Evolutionary conservation across 2,797 vertebrate genomes (phyloP).

Genomic region (Sciurus vulgaris): DNA sequence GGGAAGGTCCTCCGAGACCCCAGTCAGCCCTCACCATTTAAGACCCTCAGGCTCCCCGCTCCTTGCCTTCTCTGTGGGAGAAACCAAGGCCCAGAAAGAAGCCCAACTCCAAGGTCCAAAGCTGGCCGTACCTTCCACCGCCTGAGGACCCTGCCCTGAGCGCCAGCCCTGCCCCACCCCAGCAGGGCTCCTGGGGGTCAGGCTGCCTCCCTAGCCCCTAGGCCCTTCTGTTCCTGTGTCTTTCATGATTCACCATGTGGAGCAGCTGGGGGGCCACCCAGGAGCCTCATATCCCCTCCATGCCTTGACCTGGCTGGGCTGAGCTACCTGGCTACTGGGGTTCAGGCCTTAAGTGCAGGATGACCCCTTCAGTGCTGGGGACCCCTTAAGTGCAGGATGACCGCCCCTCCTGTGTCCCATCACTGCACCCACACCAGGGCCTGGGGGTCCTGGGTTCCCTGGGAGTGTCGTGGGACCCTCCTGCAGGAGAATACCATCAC

Average conservation of each 20-base stretch:
- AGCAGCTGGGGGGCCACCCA: neutral
- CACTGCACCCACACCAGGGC: too few species aligned
- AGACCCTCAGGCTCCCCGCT: too few species aligned
- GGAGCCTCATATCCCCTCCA: neutral
- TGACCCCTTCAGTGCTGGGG: neutral
- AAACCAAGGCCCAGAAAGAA: neutral
- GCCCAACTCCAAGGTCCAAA: neutral
- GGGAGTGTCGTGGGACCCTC: neutral
- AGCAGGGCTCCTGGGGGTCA: too few species aligned
- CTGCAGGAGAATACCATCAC: too few species aligned
- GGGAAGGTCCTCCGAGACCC: neutral
- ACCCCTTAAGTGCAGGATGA: neutral
- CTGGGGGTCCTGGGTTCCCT: neutral
- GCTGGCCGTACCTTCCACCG: too few species aligned
- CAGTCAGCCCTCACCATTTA: too few species aligned
- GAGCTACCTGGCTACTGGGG: too few species aligned
- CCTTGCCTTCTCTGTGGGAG: neutral
- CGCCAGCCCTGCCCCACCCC: too few species aligned
- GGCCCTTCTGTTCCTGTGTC: neutral
- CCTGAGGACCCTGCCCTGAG: too few species aligned
- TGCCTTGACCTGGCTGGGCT: neutral
- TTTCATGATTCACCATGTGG: neutral
- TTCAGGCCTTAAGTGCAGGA: too few species aligned
- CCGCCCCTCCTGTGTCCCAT: neutral
- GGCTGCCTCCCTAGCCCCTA: too few species aligned